Evolutionary conservation across 1,140 invertebrate genomes (phyloP), one percentile per base, ranked within the genome.

Genomic region (Cyrtorhinus lividipennis): DNA sequence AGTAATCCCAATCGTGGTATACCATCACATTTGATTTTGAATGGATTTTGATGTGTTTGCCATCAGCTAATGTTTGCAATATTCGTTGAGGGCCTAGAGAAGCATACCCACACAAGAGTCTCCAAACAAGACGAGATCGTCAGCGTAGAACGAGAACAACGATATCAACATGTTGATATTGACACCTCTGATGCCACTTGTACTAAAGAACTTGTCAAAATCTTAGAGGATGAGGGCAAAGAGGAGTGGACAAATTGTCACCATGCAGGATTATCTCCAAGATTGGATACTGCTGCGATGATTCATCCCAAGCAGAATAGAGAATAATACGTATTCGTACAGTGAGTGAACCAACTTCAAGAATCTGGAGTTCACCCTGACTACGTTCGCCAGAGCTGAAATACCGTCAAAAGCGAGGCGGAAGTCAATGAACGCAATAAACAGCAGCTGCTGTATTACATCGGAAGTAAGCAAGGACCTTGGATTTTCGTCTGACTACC

Each of bases 381-480:
- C 3, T 5, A 59, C 15, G 1, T 70, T 15, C 30, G 26, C 66
- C 67, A 70, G 0, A 71, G 30, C 15, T 2, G 38, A 2, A 0
- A 71, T 38, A 0, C 64, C 66, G 15, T 67, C 63, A 62, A 71
- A 71, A 0, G 66, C 67, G 13, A 65, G 56, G 22, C 64, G 59
- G 45, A 68, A 69, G 61, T 71, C 69, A 22, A 71, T 59, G 56
- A 70, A 71, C n/a, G 2, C 65, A 20, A 56, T 59, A 45, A 66
- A 71, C 3, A 69, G 20, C 20, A n/a, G n/a, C n/a, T n/a, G n/a
- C n/a, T n/a, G n/a, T n/a, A n/a, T n/a, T n/a, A n/a, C n/a, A n/a
- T n/a, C n/a, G n/a, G n/a, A n/a, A n/a, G n/a, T n/a, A n/a, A n/a
- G n/a, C n/a, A n/a, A n/a, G n/a, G n/a, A n/a, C n/a, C n/a, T n/a